phyloP scores from a whole-genome alignment of 2,113 vertebrate species.

The Nestor notabilis region DNA sequence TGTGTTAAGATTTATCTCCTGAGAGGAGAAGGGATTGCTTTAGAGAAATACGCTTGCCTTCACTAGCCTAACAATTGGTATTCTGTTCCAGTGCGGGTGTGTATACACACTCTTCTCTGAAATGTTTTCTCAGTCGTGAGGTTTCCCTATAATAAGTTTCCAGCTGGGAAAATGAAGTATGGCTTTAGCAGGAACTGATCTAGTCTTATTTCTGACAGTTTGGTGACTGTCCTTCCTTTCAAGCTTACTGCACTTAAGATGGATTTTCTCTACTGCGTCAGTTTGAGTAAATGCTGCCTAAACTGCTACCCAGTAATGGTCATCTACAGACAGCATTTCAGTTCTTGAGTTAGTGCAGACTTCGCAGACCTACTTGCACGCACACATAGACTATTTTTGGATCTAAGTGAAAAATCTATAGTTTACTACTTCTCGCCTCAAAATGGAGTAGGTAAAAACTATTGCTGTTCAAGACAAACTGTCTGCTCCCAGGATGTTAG shows the following conservation, averaged over 20 bases:
- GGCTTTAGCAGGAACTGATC: slow-evolving; percentile 6
- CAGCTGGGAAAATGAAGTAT: slow-evolving; percentile 15
- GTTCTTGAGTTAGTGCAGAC: background rate
- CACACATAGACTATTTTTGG: background rate
- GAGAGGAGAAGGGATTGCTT: slow-evolving; percentile 21
- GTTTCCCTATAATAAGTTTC: background rate
- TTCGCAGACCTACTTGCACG: background rate
- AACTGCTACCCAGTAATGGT: slow-evolving; percentile 8
- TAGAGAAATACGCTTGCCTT: slow-evolving; percentile 30
- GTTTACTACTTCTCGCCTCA: background rate
- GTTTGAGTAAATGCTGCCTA: slow-evolving; percentile 12
- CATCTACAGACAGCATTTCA: slow-evolving; percentile 7
- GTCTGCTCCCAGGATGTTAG: background rate
- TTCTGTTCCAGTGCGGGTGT: background rate
- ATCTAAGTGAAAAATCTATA: background rate
- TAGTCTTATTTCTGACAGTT: slow-evolving; percentile 46
- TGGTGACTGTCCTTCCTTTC: slow-evolving; percentile 14
- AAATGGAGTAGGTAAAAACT: background rate
- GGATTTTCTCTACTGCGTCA: background rate
- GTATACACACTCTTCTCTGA: background rate
- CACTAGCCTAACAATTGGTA: slow-evolving; percentile 26
- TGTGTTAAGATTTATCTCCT: slow-evolving; percentile 46
- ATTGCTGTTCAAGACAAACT: background rate
- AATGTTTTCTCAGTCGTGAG: slow-evolving; percentile 14
- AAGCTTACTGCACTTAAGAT: background rate